Evolutionary conservation across 2,113 vertebrate species (phyloP), one percentile per base, ranked within the genome.

Genomic region (Hystrix brachyura): DNA sequence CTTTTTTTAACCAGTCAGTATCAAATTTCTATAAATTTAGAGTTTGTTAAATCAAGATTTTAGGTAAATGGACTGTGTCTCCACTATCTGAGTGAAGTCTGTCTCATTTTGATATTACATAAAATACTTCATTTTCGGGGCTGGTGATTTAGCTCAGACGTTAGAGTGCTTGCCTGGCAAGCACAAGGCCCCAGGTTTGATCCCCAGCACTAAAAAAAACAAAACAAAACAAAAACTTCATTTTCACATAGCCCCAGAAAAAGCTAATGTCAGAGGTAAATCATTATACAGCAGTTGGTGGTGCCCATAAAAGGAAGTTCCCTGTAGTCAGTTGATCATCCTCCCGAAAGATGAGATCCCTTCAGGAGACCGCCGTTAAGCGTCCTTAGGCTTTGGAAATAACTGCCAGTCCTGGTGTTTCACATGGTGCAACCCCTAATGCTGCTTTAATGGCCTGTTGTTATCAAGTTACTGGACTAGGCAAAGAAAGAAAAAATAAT

Each of bases 41-140:
- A 89, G 72, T 69, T 80, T 65, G 51, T 80, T 55, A 55, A 94
- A 93, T n/a, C 60, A 94, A 2, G 43, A 57, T 87, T 94, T 92
- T 89, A 72, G 60, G 87, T 4, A 90, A 12, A 71, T 93, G 17
- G 17, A 38, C 86, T 81, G 0, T 84, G 23, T 80, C 69, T 74
- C 95, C 62, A 82, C 65, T 90, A 62, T 78, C 25, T 94, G 43
- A 19, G 12, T 93, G 57, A 74, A 85, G 60, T 43, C 46, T 90
- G 51, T 90, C n/a, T 74, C 57, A 62, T 94, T 93, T 92, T 87
- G 71, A 91, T 53, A 55, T 57, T 57, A 62, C 27, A 21, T 88
- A 67, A 95, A 94, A 64, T 82, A 85, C 85, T 93, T 95, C 38
- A 81, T 94, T 84, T 57, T 85, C 81, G 38, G 38, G 38, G 38